Evolutionary conservation across 2,113 vertebrate species (phyloP).

Genomic region (Microtus richardsoni): DNA sequence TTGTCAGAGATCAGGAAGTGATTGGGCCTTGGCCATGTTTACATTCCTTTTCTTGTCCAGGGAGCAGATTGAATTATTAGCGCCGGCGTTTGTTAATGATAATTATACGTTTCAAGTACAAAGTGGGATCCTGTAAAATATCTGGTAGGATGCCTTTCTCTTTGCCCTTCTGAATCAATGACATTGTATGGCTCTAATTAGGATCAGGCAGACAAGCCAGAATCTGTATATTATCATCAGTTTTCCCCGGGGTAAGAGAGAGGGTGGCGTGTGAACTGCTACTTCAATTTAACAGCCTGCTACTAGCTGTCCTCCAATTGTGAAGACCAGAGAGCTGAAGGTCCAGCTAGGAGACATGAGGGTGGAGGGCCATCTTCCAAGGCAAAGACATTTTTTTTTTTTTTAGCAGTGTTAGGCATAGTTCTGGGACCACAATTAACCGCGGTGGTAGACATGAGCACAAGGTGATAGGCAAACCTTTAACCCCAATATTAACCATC

Average conservation of each 20-base stretch:
- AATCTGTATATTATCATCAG: slow-evolving; percentile 55
- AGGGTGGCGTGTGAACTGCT: background rate
- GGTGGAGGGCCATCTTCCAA: background rate
- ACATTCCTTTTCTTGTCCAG: slow-evolving; percentile 62
- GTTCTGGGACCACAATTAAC: background rate
- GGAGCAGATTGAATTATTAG: slow-evolving; percentile 67
- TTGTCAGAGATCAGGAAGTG: slow-evolving; percentile 32
- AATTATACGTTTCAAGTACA: slow-evolving; percentile 71
- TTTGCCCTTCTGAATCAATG: slow-evolving; percentile 56
- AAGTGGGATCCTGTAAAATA: slow-evolving; percentile 57
- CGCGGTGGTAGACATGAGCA: background rate
- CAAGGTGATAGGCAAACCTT: background rate
- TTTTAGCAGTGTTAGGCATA: slow-evolving; percentile 13
- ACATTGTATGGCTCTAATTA: slow-evolving; percentile 66
- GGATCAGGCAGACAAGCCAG: slow-evolving; percentile 23
- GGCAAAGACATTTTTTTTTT: background rate
- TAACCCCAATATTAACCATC: background rate
- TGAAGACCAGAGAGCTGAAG: background rate
- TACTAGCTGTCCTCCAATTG: slow-evolving; percentile 29
- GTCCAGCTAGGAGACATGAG: background rate
- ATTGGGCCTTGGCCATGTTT: slow-evolving; percentile 40
- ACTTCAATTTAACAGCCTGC: slow-evolving; percentile 34
- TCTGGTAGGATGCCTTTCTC: slow-evolving; percentile 46
- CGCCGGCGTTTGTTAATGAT: slow-evolving; percentile 46
- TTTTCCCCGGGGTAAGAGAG: background rate